Base-by-base conservation (phyloP, 2,888 invertebrate genomes). In the Watsonalla cultraria region DNA sequence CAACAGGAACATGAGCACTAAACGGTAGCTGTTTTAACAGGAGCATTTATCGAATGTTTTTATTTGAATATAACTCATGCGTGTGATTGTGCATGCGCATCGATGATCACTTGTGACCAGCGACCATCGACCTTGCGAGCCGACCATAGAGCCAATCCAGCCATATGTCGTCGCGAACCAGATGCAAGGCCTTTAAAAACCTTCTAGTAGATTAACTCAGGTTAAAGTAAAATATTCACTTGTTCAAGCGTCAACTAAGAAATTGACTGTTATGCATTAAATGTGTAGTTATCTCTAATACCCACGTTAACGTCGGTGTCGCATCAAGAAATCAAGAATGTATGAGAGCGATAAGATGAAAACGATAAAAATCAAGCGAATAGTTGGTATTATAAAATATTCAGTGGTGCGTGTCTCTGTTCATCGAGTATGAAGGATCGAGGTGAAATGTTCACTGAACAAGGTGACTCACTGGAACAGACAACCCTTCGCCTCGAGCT, bases 361-460 rank as follows among this genome's bases (percentile, higher is more conserved):
- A 39, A 39, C 39, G 39, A 8, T 39, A 42, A 8, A 42, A 42
- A 42, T 42, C 42, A 42, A 42, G 42, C 5, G 42, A 42, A 42
- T 42, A 42, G 9, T 11, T 42, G 42, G 5, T 42, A 42, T 42
- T 59, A 65, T 64, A 66, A 59, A 50, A 42, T 56, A 58, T 60
- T 60, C 61, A 58, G 59, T 62, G 54, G 58, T 63, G 64, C 67
- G 67, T 69, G 62, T 61, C 66, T 68, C 68, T 74, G 76, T 66
- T 75, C 76, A 77, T 57, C 78, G 73, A 72, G 65, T 70, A 63
- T 59, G 73, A 76, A 78, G 74, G 73, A 78, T 77, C 70, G 68
- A 56, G 62, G 60, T 70, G 77, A 76, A 78, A 66, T 78, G 77
- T 70, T 78, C 80, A 80, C 56, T 75, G 80, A 75, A 54, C 73